A percentile compares a stretch with the other conserved stretches of the same genome.
These are phyloP conservation scores for Pristis pectinata DNA, from an alignment of 2,797 vertebrate species.

Conservation along the genomic window DNA sequence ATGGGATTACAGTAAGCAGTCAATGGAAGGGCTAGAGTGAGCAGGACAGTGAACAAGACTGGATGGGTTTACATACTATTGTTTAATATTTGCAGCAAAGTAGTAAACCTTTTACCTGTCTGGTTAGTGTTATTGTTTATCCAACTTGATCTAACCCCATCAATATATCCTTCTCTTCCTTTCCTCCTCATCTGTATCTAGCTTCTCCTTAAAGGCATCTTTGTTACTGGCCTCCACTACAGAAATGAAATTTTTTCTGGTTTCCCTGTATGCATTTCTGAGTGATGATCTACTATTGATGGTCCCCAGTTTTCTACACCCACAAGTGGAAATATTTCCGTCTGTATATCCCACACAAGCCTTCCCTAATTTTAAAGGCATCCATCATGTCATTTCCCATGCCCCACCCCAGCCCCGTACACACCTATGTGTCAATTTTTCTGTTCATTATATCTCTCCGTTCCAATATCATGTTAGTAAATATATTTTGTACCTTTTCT, in stretches of 20 bases:
- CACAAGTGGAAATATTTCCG: neutral
- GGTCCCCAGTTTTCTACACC: neutral
- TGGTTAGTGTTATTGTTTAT: neutral
- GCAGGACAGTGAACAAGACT: neutral
- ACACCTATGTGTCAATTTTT: neutral
- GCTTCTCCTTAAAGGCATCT: neutral
- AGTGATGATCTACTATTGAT: neutral
- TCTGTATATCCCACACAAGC: neutral
- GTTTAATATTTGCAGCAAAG: neutral
- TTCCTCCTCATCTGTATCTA: neutral
- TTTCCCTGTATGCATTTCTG: neutral
- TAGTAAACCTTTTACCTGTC: neutral
- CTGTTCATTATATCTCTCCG: neutral
- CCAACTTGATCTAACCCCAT: neutral
- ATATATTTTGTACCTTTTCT: neutral
- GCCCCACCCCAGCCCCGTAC: neutral
- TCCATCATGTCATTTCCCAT: neutral
- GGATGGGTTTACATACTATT: neutral
- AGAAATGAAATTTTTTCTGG: neutral
- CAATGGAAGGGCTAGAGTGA: neutral
- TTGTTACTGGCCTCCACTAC: neutral
- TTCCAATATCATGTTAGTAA: neutral
- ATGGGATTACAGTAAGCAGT: neutral
- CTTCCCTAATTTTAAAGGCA: neutral
- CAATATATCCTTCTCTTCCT: neutral